phyloP scores from a whole-genome alignment of 2,888 invertebrate genomes.

The Arctia plantaginis region DNA sequence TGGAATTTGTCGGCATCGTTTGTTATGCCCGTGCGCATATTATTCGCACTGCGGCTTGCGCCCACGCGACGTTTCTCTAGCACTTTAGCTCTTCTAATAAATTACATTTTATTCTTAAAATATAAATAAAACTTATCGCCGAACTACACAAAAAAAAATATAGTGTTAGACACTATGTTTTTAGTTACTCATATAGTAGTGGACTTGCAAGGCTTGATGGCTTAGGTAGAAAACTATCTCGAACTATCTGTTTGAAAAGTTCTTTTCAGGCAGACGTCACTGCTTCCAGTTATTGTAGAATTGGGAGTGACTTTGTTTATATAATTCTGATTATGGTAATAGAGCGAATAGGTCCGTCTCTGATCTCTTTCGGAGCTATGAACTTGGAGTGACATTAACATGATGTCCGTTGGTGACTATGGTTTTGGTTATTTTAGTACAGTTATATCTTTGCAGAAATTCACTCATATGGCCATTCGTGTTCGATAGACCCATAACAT shows the following conservation, averaged over 20 bases:
- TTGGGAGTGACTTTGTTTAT: neutral
- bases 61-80: constrained; percentile 49
- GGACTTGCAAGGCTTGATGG: neutral
- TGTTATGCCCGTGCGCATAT: constrained; percentile 59
- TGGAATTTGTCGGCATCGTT: constrained; percentile 59
- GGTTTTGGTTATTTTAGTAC: neutral
- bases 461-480: neutral
- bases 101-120: constrained; percentile 41
- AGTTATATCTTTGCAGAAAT: neutral
- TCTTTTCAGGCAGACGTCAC: neutral
- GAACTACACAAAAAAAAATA: neutral
- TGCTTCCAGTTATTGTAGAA: neutral
- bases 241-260: neutral
- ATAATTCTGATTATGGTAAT: neutral
- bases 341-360: neutral
- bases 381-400: neutral
- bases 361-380: neutral
- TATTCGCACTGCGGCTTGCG: constrained; percentile 61
- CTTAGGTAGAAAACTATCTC: neutral
- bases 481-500: too few relatives aligned
- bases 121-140: constrained; percentile 12
- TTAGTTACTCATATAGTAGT: neutral
- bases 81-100: constrained; percentile 35
- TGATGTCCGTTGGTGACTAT: neutral
- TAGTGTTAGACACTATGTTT: neutral